Percentiles rank a stretch among this genome's conserved stretches.
These are phyloP conservation scores for Pseudorhiza aurosa DNA, from an alignment of 30 jellyfish, hydroid and myxozoan species.

Conservation along the genomic window DNA sequence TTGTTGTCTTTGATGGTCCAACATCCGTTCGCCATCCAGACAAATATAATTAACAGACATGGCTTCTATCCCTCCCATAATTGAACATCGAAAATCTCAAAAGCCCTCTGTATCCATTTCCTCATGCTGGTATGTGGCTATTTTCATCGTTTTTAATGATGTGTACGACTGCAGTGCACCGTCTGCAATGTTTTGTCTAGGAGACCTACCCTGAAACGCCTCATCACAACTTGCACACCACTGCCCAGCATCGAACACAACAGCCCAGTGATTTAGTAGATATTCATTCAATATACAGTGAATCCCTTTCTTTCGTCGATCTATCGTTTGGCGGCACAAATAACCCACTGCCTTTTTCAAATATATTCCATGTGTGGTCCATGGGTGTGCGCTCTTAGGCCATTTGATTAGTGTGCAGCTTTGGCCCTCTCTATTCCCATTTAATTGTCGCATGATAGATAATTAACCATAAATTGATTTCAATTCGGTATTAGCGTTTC, in stretches of 20 bases:
- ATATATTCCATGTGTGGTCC: background rate
- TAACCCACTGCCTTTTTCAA: background rate
- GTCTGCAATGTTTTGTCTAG: background rate
- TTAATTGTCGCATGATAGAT: background rate
- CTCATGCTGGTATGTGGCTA: constrained; percentile 7
- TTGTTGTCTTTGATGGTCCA: no score
- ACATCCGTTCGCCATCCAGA: no score
- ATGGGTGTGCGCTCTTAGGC: background rate
- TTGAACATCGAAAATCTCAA: no score
- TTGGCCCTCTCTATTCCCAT: background rate
- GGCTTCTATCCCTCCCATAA: no score
- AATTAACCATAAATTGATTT: constrained; percentile 4
- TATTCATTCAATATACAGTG: background rate
- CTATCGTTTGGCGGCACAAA: background rate
- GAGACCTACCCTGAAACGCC: background rate
- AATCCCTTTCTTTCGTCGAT: background rate
- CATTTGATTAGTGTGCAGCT: background rate
- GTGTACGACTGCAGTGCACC: constrained; percentile 1
- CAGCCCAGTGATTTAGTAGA: background rate
- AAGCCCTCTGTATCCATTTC: no score
- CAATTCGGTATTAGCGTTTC: background rate
- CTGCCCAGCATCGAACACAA: constrained; percentile 2
- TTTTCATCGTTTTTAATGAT: background rate
- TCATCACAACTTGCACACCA: background rate
- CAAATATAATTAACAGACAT: no score